Conservation (phyloP, 2,888 invertebrate genomes). For the Meta bourneti region DNA sequence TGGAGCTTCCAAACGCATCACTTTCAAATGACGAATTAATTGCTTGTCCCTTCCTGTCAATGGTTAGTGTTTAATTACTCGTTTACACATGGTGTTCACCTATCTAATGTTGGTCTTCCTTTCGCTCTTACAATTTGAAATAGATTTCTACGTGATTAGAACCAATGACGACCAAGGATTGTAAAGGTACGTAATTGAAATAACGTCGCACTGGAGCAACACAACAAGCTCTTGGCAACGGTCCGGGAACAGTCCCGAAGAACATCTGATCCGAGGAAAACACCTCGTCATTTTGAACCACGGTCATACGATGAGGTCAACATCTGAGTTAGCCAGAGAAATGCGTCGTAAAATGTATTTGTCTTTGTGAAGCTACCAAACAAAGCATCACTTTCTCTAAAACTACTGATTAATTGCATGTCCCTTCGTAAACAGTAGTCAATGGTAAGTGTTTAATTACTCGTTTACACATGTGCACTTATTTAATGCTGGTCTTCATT, state of each 20-base stretch:
- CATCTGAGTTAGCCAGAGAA: background rate
- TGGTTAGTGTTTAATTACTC: background rate
- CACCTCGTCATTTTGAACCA: no score
- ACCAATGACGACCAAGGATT: no score
- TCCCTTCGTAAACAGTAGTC: background rate
- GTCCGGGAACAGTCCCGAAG: no score
- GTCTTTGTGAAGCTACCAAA: background rate
- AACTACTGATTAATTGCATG: background rate
- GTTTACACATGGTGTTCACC: background rate
- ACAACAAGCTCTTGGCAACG: no score
- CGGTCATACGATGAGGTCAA: no score
- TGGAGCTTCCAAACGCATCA: background rate
- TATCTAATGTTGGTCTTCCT: no score
- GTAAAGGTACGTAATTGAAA: no score
- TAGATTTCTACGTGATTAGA: no score
- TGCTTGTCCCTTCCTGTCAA: background rate
- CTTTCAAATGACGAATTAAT: background rate
- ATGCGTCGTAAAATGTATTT: background rate
- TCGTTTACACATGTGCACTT: background rate
- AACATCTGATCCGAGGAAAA: no score
- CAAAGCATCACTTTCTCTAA: background rate
- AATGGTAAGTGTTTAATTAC: background rate
- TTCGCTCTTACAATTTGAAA: no score
- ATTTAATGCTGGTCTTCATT: no score
- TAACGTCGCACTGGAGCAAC: no score